These are phyloP conservation scores for Myiagra hebetior DNA, from an alignment of 2,113 vertebrate genomes.

Conservation along the genomic window DNA sequence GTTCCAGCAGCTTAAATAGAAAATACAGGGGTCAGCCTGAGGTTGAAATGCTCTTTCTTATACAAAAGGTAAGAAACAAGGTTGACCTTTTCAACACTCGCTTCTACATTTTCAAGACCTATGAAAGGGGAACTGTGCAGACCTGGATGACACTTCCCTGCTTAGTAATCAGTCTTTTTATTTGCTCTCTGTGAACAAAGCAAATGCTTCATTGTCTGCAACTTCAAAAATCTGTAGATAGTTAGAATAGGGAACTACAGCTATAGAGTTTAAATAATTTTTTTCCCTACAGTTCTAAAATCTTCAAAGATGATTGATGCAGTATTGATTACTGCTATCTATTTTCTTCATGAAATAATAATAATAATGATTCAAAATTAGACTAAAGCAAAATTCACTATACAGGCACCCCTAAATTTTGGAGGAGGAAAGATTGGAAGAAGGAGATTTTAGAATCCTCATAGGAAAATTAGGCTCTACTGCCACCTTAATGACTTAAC, in stretches of 20 bases:
- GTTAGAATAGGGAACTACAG: background rate
- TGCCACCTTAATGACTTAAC: background rate
- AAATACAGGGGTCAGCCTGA: background rate
- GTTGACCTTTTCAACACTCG: background rate
- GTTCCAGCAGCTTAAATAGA: background rate
- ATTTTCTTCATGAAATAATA: background rate
- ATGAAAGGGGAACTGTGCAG: background rate
- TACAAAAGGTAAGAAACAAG: background rate
- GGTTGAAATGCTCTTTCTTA: background rate
- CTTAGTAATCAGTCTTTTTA: background rate
- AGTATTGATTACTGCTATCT: background rate
- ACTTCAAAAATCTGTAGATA: background rate
- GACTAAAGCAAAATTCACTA: background rate
- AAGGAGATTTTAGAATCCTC: background rate
- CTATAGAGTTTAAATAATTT: background rate
- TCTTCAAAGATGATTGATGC: background rate
- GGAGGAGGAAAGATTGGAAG: background rate
- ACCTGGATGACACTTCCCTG: background rate
- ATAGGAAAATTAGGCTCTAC: background rate
- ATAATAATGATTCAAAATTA: background rate
- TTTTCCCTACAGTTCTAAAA: background rate
- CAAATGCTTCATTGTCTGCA: background rate
- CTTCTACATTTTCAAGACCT: background rate
- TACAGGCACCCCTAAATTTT: background rate
- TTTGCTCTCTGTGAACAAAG: conserved; percentile 11